Evolutionary conservation across 2,113 vertebrate species (phyloP), one percentile per base, ranked within the genome.

Genomic region (Marmota monax): DNA sequence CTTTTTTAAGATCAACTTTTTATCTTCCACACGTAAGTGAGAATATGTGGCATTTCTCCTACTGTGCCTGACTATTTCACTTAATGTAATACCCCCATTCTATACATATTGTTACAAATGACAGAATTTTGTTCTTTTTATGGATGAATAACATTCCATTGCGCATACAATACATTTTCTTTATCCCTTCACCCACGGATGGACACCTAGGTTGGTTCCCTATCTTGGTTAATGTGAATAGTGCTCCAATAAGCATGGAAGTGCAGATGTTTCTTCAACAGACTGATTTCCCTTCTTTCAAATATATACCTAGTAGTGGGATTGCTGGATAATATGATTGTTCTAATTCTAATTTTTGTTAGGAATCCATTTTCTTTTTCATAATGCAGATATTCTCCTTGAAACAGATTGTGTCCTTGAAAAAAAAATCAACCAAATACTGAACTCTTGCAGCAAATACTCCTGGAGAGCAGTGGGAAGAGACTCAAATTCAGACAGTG

Each of bases 401-500:
- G 39, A 95, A 88, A 77, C 78, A 88, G 78, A 17, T 37, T 58
- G 56, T 63, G 32, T 65, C 63, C 85, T 20, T 61, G n/a, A 77
- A 67, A 27, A 53, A 48, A 88, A 69, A 29, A 51, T 51, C 63
- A 85, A 14, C n/a, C 18, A 88, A 65, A 22, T 37, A 83, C 70
- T 93, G 88, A 73, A 85, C 37, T 27, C 22, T 53, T 53, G 48
- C 67, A 90, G 23, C 25, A 84, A 83, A 42, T 78, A 39, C 53
- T 70, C 56, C 45, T 95, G 8, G 5, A 18, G 7, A 23, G 1
- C 37, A 76, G 27, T 39, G 11, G 34, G 12, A 17, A 84, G 39
- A 84, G 73, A 88, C 63, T 72, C 73, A 96, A 96, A 88, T 61
- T 89, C 63, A 95, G 51, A 39, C 37, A 22, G 5, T 73, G 22